A percentile compares a stretch with the other conserved stretches of the same genome.
These are phyloP conservation scores for Fukomys damarensis DNA, from an alignment of 2,113 vertebrate species.

Conservation along the genomic window DNA sequence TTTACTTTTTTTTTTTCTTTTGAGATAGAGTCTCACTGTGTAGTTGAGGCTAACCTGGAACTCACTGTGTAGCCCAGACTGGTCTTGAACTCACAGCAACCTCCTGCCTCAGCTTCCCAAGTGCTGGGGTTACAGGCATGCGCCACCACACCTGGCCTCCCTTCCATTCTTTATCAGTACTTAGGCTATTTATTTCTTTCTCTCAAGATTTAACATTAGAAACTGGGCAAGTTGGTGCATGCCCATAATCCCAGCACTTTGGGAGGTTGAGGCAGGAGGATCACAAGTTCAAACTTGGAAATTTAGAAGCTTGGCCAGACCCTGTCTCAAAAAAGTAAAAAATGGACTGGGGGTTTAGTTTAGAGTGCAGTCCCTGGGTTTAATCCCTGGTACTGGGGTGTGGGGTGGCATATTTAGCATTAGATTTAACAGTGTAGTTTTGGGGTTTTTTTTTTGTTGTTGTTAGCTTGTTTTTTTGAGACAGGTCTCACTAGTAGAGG, in stretches of 20 bases:
- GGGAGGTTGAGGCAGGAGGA: neutral
- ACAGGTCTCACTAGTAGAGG: neutral
- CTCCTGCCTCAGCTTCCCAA: neutral
- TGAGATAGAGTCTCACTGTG: neutral
- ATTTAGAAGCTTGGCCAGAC: neutral
- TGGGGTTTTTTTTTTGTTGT: neutral
- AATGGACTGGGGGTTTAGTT: neutral
- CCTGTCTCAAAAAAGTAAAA: neutral
- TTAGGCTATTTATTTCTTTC: neutral
- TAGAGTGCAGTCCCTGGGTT: neutral
- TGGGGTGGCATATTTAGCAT: neutral
- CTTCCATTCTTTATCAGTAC: neutral
- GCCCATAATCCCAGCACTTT: neutral
- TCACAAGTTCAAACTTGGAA: neutral
- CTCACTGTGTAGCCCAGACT: neutral
- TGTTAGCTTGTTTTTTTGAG: neutral
- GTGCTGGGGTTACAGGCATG: neutral
- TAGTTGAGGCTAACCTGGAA: neutral
- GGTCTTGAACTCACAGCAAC: neutral
- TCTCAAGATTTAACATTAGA: slow-evolving; percentile 23
- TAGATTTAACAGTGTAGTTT: neutral
- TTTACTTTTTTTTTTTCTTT: no score
- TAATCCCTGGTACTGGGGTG: neutral
- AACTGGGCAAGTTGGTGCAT: neutral
- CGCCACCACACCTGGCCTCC: no score